Base-by-base conservation (phyloP, 2,113 vertebrate species). In the Pyrgilauda ruficollis region DNA sequence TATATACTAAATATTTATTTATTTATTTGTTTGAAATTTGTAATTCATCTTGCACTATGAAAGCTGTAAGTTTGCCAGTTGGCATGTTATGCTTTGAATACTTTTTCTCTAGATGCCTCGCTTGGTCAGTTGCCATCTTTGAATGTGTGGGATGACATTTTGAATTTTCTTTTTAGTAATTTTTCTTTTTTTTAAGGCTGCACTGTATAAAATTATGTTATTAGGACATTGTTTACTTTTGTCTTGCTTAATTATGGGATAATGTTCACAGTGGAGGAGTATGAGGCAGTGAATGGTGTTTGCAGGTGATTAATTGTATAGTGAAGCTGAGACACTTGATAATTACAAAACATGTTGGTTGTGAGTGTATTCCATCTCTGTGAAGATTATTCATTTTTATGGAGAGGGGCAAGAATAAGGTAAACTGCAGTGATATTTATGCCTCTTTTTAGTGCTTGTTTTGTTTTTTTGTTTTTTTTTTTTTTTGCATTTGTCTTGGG, bases 221-320 rank as follows among this genome's bases (percentile, higher is more conserved):
- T 88, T 90, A 46, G 95, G 92, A 88, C 67, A 86, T 69, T 96
- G 89, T 97, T 98, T 98, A 87, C 52, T 97, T 96, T 96, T 87
- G 70, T 96, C 95, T 90, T 94, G 85, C 61, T 96, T 97, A 97
- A 97, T 97, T 97, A 89, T 77, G 80, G 68, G 80, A 70, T 93
- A 72, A 67, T 28, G 19, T 90, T 97, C 81, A 70, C 87, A 62
- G 75, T 47, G 62, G 93, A 95, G 81, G 86, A 94, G 46, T 85
- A 44, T 84, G 59, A 96, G 62, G 62, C 85, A 91, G 75, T 88
- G 87, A 96, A 62, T 92, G 67, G 69, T 81, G 27, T 85, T 96
- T 95, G 82, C 83, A 81, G 90, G 75, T 96, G 88, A 97, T 95
- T 95, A 91, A 91, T 72, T 58, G 66, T 82, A 73, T 49, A 87